Conservation (phyloP, 2,888 invertebrate genomes). For the Leptarthrus brevirostris region DNA sequence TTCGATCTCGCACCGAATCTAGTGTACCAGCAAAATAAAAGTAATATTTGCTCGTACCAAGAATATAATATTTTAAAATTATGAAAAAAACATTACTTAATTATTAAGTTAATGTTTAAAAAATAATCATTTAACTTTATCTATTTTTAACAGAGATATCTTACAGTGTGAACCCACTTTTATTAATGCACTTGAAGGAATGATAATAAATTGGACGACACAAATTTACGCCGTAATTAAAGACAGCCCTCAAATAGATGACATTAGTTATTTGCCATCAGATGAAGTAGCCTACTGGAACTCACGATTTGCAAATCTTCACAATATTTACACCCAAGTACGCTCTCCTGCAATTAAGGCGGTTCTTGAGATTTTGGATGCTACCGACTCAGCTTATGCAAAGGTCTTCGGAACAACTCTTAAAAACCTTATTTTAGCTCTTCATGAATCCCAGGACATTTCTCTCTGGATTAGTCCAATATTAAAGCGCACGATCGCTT, state of each 20-base stretch:
- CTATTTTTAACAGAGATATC: too few species aligned
- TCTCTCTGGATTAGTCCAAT: conserved; percentile 84
- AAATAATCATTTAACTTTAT: too few species aligned
- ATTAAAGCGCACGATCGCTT: conserved; percentile 65
- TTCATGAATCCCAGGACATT: conserved; percentile 89
- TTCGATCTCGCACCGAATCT: too few species aligned
- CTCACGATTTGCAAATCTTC: conserved; percentile 80
- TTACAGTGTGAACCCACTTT: too few species aligned
- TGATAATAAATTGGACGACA: conserved; percentile 88
- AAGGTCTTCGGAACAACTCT: conserved; percentile 82
- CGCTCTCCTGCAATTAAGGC: conserved; percentile 82
- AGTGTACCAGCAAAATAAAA: too few species aligned
- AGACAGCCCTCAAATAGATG: conserved; percentile 61
- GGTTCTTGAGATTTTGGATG: conserved; percentile 83
- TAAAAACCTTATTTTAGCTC: conserved; percentile 77
- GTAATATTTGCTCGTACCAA: too few species aligned
- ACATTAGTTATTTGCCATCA: conserved; percentile 76
- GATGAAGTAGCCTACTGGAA: conserved; percentile 87
- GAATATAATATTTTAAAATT: too few species aligned
- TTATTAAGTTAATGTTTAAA: too few species aligned
- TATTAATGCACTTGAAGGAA: conserved; percentile 86
- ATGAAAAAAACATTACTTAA: too few species aligned
- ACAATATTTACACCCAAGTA: conserved; percentile 89
- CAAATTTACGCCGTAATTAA: conserved; percentile 73
- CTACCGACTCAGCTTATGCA: conserved; percentile 83